A percentile compares a stretch with the other conserved stretches of the same genome.
Conservation (phyloP, 2,113 vertebrate species). For the Pongo abelii region DNA sequence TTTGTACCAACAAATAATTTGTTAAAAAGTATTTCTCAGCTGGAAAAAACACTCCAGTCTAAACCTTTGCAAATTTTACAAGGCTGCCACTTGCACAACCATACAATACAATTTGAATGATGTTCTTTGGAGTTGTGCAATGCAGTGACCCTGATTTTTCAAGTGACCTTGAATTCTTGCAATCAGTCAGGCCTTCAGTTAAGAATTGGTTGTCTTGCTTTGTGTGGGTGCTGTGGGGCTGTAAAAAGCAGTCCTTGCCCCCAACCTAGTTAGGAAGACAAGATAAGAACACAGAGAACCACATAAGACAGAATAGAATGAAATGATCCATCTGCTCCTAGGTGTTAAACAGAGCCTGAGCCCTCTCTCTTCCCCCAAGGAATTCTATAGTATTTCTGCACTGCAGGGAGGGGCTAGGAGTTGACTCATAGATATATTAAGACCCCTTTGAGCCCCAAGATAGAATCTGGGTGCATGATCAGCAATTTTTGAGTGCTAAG, state of each 20-base stretch:
- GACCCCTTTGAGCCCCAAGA: not conserved
- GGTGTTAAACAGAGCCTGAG: not conserved
- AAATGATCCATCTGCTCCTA: conserved; percentile 39
- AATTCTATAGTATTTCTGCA: not conserved
- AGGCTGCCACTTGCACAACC: not conserved
- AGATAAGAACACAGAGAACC: not conserved
- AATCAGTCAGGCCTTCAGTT: conserved; percentile 40
- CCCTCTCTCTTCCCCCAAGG: too few relatives aligned
- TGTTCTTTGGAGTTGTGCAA: conserved; percentile 46
- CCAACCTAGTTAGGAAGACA: conserved; percentile 8
- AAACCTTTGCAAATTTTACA: conserved; percentile 13
- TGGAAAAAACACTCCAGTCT: not conserved
- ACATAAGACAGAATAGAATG: not conserved
- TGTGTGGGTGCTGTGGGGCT: not conserved
- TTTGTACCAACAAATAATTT: conserved; percentile 5
- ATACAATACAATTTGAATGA: conserved; percentile 31
- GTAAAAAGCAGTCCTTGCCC: conserved; percentile 8
- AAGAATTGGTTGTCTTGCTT: conserved; percentile 64
- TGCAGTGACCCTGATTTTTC: conserved; percentile 36
- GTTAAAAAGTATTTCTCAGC: not conserved
- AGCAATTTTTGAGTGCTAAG: not conserved
- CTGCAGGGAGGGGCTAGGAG: not conserved
- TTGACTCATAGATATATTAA: not conserved
- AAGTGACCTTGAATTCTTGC: conserved; percentile 60
- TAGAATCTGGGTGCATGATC: not conserved